Base-by-base conservation (phyloP, 2,888 invertebrate species). In the Apamea anceps region DNA sequence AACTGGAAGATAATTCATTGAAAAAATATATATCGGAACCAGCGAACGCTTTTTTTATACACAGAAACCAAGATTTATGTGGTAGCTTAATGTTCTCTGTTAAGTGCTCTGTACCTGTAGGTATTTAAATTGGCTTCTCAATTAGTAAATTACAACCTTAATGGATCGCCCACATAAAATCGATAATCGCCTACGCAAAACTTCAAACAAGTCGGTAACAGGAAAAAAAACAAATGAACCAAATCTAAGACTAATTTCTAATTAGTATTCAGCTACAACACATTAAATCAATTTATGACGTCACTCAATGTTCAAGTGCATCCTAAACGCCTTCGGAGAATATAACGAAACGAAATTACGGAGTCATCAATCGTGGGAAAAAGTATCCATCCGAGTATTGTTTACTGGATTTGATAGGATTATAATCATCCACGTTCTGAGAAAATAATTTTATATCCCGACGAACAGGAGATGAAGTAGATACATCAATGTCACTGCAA, bases 401-500 rank as follows among this genome's bases (percentile, higher is more conserved):
- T 82, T 85, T 79, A 80, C 76, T 65, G 71, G 71, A 83, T 80
- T 81, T 74, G 79, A 79, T 77, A 72, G 73, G 77, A 81, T 79
- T 81, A 82, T 75, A 84, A 85, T 79, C 75, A 79, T 79, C 37
- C 67, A 18, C 60, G 80, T 87, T 87, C 85, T 48, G 45, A 75
- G 87, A 82, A 89, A 82, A 87, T 85, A 79, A 82, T 87, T 75
- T 82, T 81, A 70, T 80, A 70, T 80, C 76, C 75, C 77, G 81
- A 79, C 74, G 62, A 78, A 87, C 82, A 80, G 88, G 85, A 90
- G 88, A 88, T 89, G 88, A 86, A 82, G 83, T 80, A 81, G 84
- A 89, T 90, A 79, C 80, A 88, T 90, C 90, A 90, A 84, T 88
- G 89, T 90, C 90, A 84, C 51, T 71, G 77, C 73, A 82, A 75